phyloP scores from a whole-genome alignment of 2,888 invertebrate species.

The Heliothis peltigera region DNA sequence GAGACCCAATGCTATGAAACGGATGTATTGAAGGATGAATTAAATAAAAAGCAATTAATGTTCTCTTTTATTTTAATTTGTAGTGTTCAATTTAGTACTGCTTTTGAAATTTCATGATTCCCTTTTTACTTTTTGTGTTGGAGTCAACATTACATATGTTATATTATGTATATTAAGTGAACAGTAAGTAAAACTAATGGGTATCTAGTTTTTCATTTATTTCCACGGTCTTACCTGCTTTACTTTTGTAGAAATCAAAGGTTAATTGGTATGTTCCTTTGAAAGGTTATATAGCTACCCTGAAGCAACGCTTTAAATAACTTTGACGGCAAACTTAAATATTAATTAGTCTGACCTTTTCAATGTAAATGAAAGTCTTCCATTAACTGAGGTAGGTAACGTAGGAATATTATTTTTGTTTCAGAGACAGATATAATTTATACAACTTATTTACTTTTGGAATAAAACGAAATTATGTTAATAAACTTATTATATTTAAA shows the following conservation, averaged over 20 bases:
- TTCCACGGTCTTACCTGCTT: neutral
- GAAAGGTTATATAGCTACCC: slow-evolving; percentile 9
- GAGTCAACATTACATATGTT: too few species aligned
- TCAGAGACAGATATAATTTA: neutral
- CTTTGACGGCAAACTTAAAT: slow-evolving; percentile 13
- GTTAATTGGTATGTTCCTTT: neutral
- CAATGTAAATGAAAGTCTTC: slow-evolving; percentile 11
- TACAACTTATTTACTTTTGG: neutral
- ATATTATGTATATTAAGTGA: too few species aligned
- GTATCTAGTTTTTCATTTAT: too few species aligned
- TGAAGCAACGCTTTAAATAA: slow-evolving; percentile 12
- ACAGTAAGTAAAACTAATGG: too few species aligned
- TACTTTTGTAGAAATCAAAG: neutral
- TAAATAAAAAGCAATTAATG: too few species aligned
- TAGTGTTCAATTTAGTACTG: too few species aligned
- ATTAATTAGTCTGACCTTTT: slow-evolving; percentile 25
- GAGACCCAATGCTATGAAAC: slow-evolving; percentile 33
- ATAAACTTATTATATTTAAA: slow-evolving; percentile 8
- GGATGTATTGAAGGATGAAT: neutral
- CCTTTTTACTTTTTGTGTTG: too few species aligned
- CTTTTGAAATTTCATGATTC: too few species aligned
- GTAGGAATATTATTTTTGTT: neutral
- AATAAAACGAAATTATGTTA: slow-evolving; percentile 16
- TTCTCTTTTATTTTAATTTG: too few species aligned
- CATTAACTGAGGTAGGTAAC: neutral